phyloP scores from a whole-genome alignment of 1,140 invertebrate genomes.

The Drosophila kurseongensis region DNA sequence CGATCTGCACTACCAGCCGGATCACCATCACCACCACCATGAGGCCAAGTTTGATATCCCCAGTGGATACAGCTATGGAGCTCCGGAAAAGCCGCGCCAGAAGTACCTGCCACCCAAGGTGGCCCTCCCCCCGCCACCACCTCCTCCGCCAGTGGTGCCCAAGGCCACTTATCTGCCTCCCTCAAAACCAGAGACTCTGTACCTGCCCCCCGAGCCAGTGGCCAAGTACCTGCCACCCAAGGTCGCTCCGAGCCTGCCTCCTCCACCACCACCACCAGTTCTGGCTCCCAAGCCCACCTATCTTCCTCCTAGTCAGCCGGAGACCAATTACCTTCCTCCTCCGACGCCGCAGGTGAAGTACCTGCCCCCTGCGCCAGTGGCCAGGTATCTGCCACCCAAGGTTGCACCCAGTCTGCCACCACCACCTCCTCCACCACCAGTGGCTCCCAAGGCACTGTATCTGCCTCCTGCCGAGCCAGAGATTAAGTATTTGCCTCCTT shows the following conservation, averaged over 20 bases:
- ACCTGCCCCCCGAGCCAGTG: slow-evolving; percentile 30
- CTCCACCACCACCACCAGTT: slow-evolving; percentile 52
- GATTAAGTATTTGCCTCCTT: slow-evolving; percentile 47
- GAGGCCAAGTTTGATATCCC: slow-evolving; percentile 31
- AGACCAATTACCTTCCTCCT: slow-evolving; percentile 42
- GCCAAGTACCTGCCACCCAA: slow-evolving; percentile 45
- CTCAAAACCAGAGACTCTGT: slow-evolving; percentile 42
- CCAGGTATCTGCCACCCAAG: slow-evolving; percentile 59
- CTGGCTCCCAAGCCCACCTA: slow-evolving; percentile 37
- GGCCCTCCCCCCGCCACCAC: slow-evolving; percentile 33
- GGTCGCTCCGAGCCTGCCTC: slow-evolving; percentile 55
- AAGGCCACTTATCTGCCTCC: slow-evolving; percentile 44
- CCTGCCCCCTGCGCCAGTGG: slow-evolving; percentile 28
- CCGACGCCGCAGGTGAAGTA: slow-evolving; percentile 44
- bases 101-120: slow-evolving; percentile 57
- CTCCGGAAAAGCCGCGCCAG: slow-evolving; percentile 50
- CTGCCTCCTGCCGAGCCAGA: slow-evolving; percentile 46
- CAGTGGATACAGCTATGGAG: slow-evolving; percentile 59
- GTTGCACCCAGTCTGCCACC: slow-evolving; percentile 59
- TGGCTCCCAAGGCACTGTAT: slow-evolving; percentile 26
- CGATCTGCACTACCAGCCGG: slow-evolving; percentile 45
- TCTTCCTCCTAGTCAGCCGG: slow-evolving; percentile 36
- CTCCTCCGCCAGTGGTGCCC: slow-evolving; percentile 9
- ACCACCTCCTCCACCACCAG: slow-evolving; percentile 59
- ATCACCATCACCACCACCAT: slow-evolving; percentile 48